These are phyloP conservation scores for Oreochromis aureus DNA, from an alignment of 2,113 vertebrate species.

Conservation along the genomic window DNA sequence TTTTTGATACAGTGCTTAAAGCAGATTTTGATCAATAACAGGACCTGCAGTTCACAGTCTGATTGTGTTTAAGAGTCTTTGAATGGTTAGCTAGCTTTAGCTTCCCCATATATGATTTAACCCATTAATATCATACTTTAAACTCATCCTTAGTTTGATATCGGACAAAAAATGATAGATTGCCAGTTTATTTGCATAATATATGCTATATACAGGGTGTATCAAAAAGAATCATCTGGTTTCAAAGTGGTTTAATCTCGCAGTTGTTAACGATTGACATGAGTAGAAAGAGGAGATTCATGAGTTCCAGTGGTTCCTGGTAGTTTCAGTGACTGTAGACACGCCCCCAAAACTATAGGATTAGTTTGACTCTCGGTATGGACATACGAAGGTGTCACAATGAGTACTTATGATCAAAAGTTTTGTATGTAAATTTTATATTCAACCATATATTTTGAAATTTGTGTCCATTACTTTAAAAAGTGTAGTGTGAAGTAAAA, in stretches of 20 bases:
- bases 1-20: conserved; percentile 8
- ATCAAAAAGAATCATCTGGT: background rate
- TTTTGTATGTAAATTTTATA: background rate
- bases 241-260: background rate
- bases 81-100: background rate
- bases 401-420: background rate
- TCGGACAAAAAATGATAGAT: background rate
- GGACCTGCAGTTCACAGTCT: background rate
- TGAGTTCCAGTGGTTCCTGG: background rate
- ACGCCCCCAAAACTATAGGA: background rate
- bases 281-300: background rate
- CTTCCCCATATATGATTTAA: background rate
- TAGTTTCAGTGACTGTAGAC: background rate
- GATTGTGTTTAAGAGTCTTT: background rate
- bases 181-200: background rate
- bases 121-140: background rate
- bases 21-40: conserved; percentile 20
- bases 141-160: background rate
- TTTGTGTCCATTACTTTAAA: background rate
- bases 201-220: background rate
- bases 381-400: background rate
- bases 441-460: background rate
- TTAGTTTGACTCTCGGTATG: background rate
- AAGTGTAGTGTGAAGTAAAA: background rate
- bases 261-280: background rate